These are phyloP conservation scores for Tetragonisca angustula DNA, from an alignment of 2,888 invertebrate species.

Conservation along the genomic window DNA sequence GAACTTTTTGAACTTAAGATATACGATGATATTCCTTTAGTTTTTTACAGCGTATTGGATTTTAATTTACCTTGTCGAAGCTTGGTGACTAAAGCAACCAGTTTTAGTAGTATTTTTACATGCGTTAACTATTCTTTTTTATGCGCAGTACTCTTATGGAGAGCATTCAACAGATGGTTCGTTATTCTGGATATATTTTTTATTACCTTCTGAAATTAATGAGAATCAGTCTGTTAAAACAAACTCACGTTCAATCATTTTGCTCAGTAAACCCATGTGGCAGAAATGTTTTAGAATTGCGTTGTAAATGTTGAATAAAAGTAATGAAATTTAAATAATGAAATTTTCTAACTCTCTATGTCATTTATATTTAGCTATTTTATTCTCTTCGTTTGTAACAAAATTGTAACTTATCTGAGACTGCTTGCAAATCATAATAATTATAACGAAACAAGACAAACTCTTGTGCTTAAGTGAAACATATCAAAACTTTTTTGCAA, in stretches of 20 bases:
- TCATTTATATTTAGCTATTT: slow-evolving; percentile 86
- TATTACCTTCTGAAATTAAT: neutral
- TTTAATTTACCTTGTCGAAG: no score
- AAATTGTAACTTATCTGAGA: no score
- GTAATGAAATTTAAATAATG: slow-evolving; percentile 84
- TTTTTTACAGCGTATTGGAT: no score
- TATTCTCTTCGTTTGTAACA: slow-evolving; percentile 89
- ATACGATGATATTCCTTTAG: no score
- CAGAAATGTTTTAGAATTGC: neutral
- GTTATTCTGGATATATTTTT: neutral
- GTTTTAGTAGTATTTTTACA: neutral
- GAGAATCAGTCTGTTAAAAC: neutral
- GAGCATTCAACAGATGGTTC: neutral
- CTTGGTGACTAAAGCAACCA: neutral
- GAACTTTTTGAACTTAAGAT: no score
- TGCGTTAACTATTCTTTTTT: neutral
- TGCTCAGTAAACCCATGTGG: neutral
- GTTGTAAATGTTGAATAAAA: neutral
- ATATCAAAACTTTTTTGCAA: slow-evolving; percentile 7
- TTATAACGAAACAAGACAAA: slow-evolving; percentile 82
- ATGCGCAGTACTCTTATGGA: neutral
- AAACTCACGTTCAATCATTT: neutral
- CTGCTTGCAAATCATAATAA: no score
- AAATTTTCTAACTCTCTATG: slow-evolving; percentile 93
- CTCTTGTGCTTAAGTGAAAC: slow-evolving; percentile 74